Conservation (phyloP, 2,888 invertebrate genomes). For the Beris morrisii region DNA sequence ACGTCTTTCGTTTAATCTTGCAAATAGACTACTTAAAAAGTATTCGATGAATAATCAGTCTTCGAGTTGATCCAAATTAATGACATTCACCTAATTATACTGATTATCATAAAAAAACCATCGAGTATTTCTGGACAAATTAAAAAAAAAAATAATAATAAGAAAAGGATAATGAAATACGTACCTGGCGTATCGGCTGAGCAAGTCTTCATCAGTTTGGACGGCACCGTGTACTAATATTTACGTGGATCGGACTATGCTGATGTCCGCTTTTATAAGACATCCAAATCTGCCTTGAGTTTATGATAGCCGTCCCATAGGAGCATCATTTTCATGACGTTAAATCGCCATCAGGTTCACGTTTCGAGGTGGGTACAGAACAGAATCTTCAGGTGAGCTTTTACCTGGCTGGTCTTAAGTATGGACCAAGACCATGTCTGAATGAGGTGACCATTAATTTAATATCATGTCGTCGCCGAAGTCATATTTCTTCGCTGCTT, state of each 20-base stretch:
- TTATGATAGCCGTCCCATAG: neutral
- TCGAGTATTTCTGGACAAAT: neutral
- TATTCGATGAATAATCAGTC: neutral
- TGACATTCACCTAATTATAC: conserved; percentile 33
- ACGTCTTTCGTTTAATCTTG: too few species aligned
- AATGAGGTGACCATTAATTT: conserved; percentile 21
- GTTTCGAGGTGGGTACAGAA: neutral
- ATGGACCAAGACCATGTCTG: too few species aligned
- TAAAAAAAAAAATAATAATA: neutral
- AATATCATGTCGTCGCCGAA: conserved; percentile 24
- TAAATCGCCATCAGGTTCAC: too few species aligned
- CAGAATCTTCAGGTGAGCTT: neutral
- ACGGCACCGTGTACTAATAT: neutral
- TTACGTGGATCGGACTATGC: too few species aligned
- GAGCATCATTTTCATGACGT: conserved; percentile 4
- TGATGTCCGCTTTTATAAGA: too few species aligned
- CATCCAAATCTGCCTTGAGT: conserved; percentile 2
- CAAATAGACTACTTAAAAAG: too few species aligned
- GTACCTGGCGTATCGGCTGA: conserved; percentile 3
- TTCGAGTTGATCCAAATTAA: conserved; percentile 19
- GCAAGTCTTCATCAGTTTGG: conserved; percentile 7
- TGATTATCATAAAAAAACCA: conserved; percentile 33
- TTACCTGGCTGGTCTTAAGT: too few species aligned
- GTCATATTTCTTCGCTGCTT: conserved; percentile 18
- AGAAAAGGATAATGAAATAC: neutral